Percentiles rank a stretch among this genome's conserved stretches.
These are phyloP conservation scores for Papilio dardanus DNA, from an alignment of 1,140 invertebrate species.

Conservation along the genomic window DNA sequence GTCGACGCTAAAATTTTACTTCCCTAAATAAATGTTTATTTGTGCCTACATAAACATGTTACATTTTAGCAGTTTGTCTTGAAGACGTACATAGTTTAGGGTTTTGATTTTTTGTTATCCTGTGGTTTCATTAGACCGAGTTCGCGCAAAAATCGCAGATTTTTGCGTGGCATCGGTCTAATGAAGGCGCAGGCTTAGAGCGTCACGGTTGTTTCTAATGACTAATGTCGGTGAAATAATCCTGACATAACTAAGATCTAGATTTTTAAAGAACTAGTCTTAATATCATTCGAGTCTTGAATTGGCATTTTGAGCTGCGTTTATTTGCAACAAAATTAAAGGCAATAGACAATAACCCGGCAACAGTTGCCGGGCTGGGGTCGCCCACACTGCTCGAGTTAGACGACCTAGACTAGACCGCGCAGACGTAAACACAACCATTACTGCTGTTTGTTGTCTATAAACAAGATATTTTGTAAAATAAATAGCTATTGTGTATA, in stretches of 20 bases:
- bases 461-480: background rate
- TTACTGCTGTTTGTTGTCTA: background rate
- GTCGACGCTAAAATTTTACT: background rate
- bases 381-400: conserved; percentile 16
- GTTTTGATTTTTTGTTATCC: background rate
- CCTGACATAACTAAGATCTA: background rate
- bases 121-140: background rate
- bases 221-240: no score
- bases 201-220: no score
- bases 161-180: no score
- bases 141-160: background rate
- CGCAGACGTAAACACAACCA: conserved; percentile 13
- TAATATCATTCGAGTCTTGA: background rate
- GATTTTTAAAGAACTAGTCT: background rate
- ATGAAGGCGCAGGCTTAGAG: no score
- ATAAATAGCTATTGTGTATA: background rate
- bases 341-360: background rate
- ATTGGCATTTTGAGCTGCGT: background rate
- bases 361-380: background rate
- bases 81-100: background rate
- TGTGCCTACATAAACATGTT: background rate
- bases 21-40: conserved; percentile 16
- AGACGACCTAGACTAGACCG: conserved; percentile 23
- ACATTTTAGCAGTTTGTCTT: background rate
- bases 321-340: background rate